Percentiles rank a stretch among this genome's conserved stretches.
Conservation (phyloP, 2,797 vertebrate genomes). For the Telmatherina bonti region DNA sequence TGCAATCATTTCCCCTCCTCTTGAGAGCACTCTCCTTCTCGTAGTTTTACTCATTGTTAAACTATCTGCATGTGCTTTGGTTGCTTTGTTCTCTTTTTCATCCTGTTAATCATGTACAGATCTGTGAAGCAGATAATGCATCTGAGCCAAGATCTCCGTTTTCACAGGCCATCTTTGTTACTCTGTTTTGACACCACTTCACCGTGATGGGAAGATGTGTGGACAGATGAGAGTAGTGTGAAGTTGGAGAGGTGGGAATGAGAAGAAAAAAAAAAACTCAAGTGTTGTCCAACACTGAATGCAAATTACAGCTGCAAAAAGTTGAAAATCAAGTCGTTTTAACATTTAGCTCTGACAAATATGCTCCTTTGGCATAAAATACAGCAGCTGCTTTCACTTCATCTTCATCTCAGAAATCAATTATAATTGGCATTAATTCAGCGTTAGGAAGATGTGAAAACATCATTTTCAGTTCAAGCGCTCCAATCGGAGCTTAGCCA, state of each 20-base stretch:
- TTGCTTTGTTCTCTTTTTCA: too few relatives aligned
- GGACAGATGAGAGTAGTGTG: neutral
- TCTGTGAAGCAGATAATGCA: conserved; percentile 23
- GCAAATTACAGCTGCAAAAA: conserved; percentile 55
- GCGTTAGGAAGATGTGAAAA: conserved; percentile 73
- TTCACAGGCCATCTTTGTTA: conserved; percentile 21
- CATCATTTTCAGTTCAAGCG: conserved; percentile 71
- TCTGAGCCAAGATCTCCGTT: conserved; percentile 26
- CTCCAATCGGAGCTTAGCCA: conserved; percentile 61
- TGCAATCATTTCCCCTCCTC: conserved; percentile 44
- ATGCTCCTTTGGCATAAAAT: conserved; percentile 35
- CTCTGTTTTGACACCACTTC: conserved; percentile 32
- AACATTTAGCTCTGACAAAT: conserved; percentile 51
- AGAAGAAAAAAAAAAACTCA: neutral
- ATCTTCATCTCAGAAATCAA: conserved; percentile 49
- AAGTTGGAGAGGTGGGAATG: conserved; percentile 5
- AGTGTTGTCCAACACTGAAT: conserved; percentile 37
- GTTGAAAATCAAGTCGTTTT: conserved; percentile 35
- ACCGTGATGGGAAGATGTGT: conserved; percentile 13
- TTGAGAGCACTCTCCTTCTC: conserved; percentile 4
- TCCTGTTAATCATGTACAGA: conserved; percentile 1
- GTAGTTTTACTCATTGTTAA: conserved; percentile 28
- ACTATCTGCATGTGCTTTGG: neutral
- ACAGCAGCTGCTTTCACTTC: conserved; percentile 42
- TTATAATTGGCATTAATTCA: conserved; percentile 68